Percentiles rank a stretch among this genome's conserved stretches.
Evolutionary conservation across 1,140 invertebrate species (phyloP).

Genomic region (Nephila pilipes): DNA sequence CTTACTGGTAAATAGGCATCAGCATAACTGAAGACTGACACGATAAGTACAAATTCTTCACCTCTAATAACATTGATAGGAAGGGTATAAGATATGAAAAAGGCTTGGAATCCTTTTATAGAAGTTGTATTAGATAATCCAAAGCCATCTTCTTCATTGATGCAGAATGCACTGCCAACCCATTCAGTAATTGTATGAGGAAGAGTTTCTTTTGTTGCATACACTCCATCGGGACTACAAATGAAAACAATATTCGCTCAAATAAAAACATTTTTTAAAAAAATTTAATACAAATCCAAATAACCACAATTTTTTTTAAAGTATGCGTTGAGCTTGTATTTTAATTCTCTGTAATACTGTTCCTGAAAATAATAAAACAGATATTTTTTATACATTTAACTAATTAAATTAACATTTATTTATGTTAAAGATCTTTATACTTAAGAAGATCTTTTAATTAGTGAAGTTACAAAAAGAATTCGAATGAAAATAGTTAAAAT

Average conservation of each 20-base stretch:
- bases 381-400: too few species aligned
- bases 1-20: constrained; percentile 85
- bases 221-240: constrained; percentile 83
- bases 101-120: constrained; percentile 87
- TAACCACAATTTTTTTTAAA: too few species aligned
- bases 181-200: constrained; percentile 90
- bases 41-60: constrained; percentile 86
- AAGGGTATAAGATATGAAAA: constrained; percentile 87
- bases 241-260: background rate
- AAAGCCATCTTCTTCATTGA: constrained; percentile 85
- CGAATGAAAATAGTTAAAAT: too few species aligned
- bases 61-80: constrained; percentile 88
- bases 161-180: constrained; percentile 87
- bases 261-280: too few species aligned
- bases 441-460: too few species aligned
- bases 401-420: too few species aligned
- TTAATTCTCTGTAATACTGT: too few species aligned
- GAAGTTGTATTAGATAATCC: constrained; percentile 84
- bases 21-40: constrained; percentile 88
- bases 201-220: constrained; percentile 82
- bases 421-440: too few species aligned
- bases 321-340: too few species aligned
- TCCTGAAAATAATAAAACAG: too few species aligned
- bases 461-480: too few species aligned
- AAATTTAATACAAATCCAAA: too few species aligned